A percentile compares a stretch with the other conserved stretches of the same genome.
Evolutionary conservation across 2,888 invertebrate genomes (phyloP).

Genomic region (Siphonodentalium dalli): DNA sequence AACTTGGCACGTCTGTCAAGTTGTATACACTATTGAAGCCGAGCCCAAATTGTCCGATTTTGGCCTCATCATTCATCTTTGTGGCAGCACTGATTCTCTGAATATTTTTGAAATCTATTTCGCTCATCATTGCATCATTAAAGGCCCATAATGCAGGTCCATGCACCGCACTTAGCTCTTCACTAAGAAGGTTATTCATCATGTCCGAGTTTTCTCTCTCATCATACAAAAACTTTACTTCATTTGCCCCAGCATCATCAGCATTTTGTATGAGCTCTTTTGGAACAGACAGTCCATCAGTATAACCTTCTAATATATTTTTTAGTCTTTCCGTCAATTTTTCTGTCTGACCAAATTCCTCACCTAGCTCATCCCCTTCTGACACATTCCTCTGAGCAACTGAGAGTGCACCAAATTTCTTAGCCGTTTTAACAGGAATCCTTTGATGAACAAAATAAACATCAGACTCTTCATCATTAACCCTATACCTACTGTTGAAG

Average conservation of each 20-base stretch:
- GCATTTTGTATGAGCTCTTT: conserved; percentile 59
- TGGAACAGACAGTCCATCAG: conserved; percentile 51
- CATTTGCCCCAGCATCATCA: conserved; percentile 53
- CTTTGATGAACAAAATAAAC: conserved; percentile 39
- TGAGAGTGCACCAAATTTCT: conserved; percentile 42
- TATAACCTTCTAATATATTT: conserved; percentile 44
- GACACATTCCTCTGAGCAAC: too few relatives aligned
- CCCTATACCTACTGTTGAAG: too few relatives aligned
- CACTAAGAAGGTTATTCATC: conserved; percentile 40
- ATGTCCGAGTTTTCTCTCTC: conserved; percentile 45
- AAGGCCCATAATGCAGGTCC: conserved; percentile 62
- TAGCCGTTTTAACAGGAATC: conserved; percentile 40
- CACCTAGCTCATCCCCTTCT: conserved; percentile 34
- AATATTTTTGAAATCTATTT: conserved; percentile 57
- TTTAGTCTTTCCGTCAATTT: conserved; percentile 44
- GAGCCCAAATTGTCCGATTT: conserved; percentile 59
- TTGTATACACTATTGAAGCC: conserved; percentile 62
- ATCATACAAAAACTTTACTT: conserved; percentile 48
- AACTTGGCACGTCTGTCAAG: conserved; percentile 59
- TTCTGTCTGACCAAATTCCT: conserved; percentile 51
- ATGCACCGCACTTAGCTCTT: conserved; percentile 53
- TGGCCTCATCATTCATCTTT: conserved; percentile 46
- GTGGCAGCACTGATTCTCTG: conserved; percentile 56
- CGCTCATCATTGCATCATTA: conserved; percentile 55
- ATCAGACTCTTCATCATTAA: conserved; percentile 28